Evolutionary conservation across 2,113 vertebrate species (phyloP).

Genomic region (Azemiops feae): DNA sequence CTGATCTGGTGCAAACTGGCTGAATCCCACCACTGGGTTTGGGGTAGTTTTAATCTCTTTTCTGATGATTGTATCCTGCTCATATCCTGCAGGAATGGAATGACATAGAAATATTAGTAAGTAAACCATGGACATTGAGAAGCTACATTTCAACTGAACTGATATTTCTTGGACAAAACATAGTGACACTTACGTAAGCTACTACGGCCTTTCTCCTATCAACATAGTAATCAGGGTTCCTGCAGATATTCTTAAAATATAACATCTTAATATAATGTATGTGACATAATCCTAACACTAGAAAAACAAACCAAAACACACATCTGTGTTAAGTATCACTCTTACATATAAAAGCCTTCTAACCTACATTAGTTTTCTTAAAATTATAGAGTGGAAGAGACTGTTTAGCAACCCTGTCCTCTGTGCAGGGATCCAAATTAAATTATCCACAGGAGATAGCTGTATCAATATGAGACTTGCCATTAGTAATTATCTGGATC

Average conservation of each 20-base stretch:
- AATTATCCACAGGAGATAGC: not conserved
- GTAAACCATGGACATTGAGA: not conserved
- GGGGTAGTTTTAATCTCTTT: not conserved
- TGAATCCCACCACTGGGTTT: not conserved
- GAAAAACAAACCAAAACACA: not conserved
- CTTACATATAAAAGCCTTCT: not conserved
- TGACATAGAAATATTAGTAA: not conserved
- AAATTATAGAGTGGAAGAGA: not conserved
- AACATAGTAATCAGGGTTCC: not conserved
- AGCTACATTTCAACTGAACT: not conserved
- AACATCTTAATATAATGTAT: not conserved
- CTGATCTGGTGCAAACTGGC: too few relatives aligned
- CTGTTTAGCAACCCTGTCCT: not conserved
- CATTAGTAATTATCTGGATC: not conserved
- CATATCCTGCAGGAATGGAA: not conserved
- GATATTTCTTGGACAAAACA: not conserved
- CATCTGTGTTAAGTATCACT: not conserved
- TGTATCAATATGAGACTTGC: not conserved
- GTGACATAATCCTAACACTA: not conserved
- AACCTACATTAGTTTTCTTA: not conserved
- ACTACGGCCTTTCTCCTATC: not conserved
- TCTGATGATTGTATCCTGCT: not conserved
- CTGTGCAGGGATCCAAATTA: not conserved
- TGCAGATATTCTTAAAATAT: not conserved
- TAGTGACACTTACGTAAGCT: not conserved